Percentiles rank a stretch among this genome's conserved stretches.
Evolutionary conservation across 2,888 invertebrate genomes (phyloP).

Genomic region (Seira musarum): DNA sequence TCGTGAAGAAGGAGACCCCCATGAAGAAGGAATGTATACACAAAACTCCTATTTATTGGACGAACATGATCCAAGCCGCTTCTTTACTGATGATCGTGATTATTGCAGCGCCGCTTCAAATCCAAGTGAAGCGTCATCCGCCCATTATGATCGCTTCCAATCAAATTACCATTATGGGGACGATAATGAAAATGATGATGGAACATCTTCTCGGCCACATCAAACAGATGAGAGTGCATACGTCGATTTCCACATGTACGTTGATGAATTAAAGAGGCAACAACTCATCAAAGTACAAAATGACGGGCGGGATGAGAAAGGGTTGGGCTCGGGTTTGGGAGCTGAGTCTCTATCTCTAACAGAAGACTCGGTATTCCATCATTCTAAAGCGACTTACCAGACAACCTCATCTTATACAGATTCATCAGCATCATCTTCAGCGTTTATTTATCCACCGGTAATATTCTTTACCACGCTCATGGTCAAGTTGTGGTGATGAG

Average conservation of each 20-base stretch:
- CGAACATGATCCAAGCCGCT: conserved; percentile 19
- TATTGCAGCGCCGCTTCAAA: conserved; percentile 20
- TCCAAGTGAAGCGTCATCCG: conserved; percentile 21
- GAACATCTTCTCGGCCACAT: conserved; percentile 16
- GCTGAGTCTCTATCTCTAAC: background rate
- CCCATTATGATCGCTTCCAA: conserved; percentile 20
- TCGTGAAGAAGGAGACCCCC: conserved; percentile 11
- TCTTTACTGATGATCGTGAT: conserved; percentile 22
- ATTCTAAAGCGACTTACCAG: background rate
- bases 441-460: background rate
- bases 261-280: conserved; percentile 1
- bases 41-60: conserved; percentile 37
- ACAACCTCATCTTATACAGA: background rate
- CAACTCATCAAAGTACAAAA: background rate
- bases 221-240: conserved; percentile 31
- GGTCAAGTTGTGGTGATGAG: background rate
- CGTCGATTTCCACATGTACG: conserved; percentile 30
- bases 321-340: background rate
- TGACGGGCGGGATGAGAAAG: background rate
- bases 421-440: background rate
- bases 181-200: conserved; percentile 3
- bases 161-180: conserved; percentile 31
- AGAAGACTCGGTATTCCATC: background rate
- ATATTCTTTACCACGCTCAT: background rate
- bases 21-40: conserved; percentile 6